These are phyloP conservation scores for Coranthus polyacanthus DNA, from an alignment of 2,797 vertebrate species.

Conservation along the genomic window DNA sequence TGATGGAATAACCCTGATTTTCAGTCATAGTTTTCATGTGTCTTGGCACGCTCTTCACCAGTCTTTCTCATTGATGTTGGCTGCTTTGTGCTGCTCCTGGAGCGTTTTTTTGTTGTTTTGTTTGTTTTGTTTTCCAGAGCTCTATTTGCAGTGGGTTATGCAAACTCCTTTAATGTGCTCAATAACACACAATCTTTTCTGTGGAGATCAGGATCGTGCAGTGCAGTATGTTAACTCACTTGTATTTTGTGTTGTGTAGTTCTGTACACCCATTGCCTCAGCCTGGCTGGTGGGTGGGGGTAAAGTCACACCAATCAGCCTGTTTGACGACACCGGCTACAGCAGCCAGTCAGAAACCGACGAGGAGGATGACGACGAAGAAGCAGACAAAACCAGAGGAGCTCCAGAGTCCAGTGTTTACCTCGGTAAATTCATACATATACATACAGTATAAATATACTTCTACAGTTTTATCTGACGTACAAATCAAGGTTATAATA, in stretches of 20 bases:
- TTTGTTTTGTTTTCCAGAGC: too few species aligned
- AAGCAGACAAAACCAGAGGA: constrained; percentile 88
- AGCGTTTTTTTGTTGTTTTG: too few species aligned
- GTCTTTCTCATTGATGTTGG: too few species aligned
- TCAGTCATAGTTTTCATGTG: too few species aligned
- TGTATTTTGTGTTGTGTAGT: constrained; percentile 78
- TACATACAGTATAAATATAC: background rate
- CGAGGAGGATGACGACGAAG: constrained; percentile 85
- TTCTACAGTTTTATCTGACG: background rate
- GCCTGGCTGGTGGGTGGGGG: constrained; percentile 96
- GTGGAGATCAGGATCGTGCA: background rate
- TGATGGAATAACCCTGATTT: too few species aligned
- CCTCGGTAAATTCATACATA: constrained; percentile 83
- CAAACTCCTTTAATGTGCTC: background rate
- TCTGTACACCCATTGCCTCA: constrained; percentile 96
- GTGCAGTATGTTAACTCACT: background rate
- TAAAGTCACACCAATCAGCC: constrained; percentile 94
- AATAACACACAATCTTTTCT: too few species aligned
- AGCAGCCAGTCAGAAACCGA: constrained; percentile 78
- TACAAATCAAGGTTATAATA: background rate
- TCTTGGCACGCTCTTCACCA: too few species aligned
- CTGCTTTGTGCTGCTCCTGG: too few species aligned
- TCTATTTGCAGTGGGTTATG: background rate
- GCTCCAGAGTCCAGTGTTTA: constrained; percentile 95
- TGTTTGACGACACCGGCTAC: constrained; percentile 96